Percentiles rank a stretch among this genome's conserved stretches.
Conservation (phyloP, 2,888 invertebrate species). For the Erebia epiphron region DNA sequence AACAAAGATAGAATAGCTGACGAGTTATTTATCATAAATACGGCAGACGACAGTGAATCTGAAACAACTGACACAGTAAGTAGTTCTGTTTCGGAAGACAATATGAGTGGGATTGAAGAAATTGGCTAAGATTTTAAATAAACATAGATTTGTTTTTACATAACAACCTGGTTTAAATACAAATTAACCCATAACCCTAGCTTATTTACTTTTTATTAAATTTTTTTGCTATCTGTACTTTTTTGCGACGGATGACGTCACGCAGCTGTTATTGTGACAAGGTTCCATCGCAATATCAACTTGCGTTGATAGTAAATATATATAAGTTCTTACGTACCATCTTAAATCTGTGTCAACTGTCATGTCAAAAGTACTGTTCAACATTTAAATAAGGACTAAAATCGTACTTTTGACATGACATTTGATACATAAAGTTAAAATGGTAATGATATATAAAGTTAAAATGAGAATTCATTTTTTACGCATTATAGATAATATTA, state of each 20-base stretch:
- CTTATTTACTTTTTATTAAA: background rate
- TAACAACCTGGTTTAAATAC: conserved; percentile 1
- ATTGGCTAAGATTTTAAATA: background rate
- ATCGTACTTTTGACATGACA: too few relatives aligned
- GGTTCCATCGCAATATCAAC: conserved; percentile 9
- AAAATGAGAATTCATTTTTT: too few relatives aligned
- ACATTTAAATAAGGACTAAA: too few relatives aligned
- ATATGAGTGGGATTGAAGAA: background rate
- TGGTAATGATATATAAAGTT: too few relatives aligned
- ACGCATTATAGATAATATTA: too few relatives aligned
- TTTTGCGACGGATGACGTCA: background rate
- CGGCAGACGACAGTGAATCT: conserved; percentile 2
- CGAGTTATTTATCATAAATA: conserved; percentile 6
- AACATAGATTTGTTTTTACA: background rate
- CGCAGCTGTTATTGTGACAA: conserved; percentile 6
- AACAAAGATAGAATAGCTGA: background rate
- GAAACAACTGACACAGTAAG: background rate
- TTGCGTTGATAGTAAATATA: background rate
- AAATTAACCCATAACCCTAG: background rate
- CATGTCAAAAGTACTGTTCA: too few relatives aligned
- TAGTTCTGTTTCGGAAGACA: background rate
- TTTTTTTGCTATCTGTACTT: conserved; percentile 4
- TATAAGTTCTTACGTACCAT: too few relatives aligned
- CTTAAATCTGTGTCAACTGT: too few relatives aligned
- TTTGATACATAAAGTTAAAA: too few relatives aligned